Evolutionary conservation across 2,797 vertebrate species (phyloP), one percentile per base, ranked within the genome.

Genomic region (Phoxinus dragarum): DNA sequence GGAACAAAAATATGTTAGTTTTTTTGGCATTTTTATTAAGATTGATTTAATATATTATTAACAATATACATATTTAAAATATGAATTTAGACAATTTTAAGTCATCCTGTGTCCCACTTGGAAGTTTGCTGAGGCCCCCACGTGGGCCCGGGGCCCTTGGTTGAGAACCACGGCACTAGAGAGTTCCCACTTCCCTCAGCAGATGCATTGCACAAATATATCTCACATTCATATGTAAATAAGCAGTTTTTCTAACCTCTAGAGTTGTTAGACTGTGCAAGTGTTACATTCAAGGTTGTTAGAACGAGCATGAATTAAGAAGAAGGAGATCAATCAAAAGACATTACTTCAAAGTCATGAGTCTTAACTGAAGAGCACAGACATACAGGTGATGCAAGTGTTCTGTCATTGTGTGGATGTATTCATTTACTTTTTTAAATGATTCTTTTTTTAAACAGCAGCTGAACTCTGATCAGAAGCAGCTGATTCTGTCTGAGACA

Each of bases 401-500:
- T 47, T 79, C 38, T 81, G 7, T 36, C 2, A 0, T 66, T 10
- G 40, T 66, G 36, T 47, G 69, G 23, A 49, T 10, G 11, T 77
- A 9, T 59, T 36, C 61, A 71, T 23, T 84, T 76, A 64, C 40
- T 75, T 19, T 76, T 21, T 74, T 16, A 75, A 54, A 49, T 66
- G 27, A 80, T 12, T 27, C 7, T 59, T 38, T 71, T 87, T 73
- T 87, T 47, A 81, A 73, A 1, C 92, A 98, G 97, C 92, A 96
- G 88, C 89, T 98, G 93, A 96, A 92, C 84, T 95, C 96, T 0
- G 96, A 96, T 77, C 96, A 96, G 92, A 93, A 95, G 80, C 96
- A 97, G 90, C 93, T 98, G 79, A 94, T 98, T 61, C 94, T 97
- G 31, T 97, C 95, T 0, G 97, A 98, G 92, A 96, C 97, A 0